Percentiles rank a stretch among this genome's conserved stretches.
phyloP scores from a whole-genome alignment of 2,797 vertebrate genomes.

The Acropternis orthonyx region DNA sequence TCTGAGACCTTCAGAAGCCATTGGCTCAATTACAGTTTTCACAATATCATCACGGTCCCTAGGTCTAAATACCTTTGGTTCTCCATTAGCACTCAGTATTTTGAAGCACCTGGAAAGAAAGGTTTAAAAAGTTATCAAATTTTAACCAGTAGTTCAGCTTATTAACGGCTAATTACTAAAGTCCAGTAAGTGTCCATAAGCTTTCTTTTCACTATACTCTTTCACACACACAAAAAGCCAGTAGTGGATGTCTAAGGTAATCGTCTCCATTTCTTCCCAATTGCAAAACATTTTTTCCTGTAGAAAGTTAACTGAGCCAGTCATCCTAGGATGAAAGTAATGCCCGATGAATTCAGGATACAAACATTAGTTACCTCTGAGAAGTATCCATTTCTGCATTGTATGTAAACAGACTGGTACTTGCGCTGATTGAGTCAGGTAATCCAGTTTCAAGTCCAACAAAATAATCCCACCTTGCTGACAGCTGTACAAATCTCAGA shows the following conservation, averaged over 20 bases:
- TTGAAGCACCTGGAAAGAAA: constrained; percentile 89
- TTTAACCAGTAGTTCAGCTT: neutral
- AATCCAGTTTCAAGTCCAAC: neutral
- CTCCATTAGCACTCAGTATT: constrained; percentile 90
- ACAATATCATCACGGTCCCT: constrained; percentile 94
- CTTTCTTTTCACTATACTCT: neutral
- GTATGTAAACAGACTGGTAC: neutral
- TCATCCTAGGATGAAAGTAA: neutral
- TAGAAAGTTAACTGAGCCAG: neutral
- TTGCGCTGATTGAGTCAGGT: neutral
- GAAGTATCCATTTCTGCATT: neutral
- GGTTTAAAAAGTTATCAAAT: neutral
- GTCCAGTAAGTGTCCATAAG: neutral
- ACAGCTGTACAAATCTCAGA: neutral
- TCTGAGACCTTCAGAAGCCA: constrained; percentile 97
- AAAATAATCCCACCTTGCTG: neutral
- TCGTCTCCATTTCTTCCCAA: neutral
- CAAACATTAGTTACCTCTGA: neutral
- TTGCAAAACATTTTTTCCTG: neutral
- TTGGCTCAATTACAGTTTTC: constrained; percentile 97
- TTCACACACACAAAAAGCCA: neutral
- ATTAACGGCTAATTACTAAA: neutral
- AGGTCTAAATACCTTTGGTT: constrained; percentile 91
- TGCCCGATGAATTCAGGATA: neutral
- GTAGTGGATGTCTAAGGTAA: neutral